Percentiles rank a stretch among this genome's conserved stretches.
Conservation (phyloP, 1,140 invertebrate genomes). For the Acarapis woodi region DNA sequence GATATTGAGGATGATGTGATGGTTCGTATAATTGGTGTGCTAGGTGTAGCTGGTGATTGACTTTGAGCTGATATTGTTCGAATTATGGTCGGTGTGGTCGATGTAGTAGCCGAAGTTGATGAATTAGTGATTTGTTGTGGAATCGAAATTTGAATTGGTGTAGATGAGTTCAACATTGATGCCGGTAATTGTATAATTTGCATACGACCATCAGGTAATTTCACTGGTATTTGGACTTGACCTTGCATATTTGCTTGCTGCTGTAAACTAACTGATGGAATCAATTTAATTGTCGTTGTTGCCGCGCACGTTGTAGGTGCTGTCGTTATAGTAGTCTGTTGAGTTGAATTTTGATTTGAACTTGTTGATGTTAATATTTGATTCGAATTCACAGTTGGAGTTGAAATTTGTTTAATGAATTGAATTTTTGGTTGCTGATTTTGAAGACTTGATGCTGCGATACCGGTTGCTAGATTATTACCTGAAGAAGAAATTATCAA, state of each 20-base stretch:
- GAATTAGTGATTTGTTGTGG: constrained; percentile 1
- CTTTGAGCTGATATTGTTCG: not conserved
- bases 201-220: constrained; percentile 62
- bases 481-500: not conserved
- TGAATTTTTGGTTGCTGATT: not conserved
- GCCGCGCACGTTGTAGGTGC: not conserved
- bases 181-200: constrained; percentile 36
- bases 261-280: not conserved
- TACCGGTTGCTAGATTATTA: not conserved
- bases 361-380: not conserved
- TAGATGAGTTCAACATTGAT: not conserved
- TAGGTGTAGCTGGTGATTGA: constrained; percentile 5
- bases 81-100: constrained; percentile 5
- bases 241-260: not conserved
- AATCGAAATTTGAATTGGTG: constrained; percentile 7
- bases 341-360: not conserved
- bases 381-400: not conserved
- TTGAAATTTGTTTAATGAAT: not conserved
- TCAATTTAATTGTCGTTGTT: too few relatives aligned
- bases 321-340: not conserved
- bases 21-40: constrained; percentile 1
- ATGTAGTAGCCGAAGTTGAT: constrained; percentile 13
- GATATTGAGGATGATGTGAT: constrained; percentile 7
- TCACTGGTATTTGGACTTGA: constrained; percentile 1
- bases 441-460: not conserved